Evolutionary conservation across 2,113 vertebrate genomes (phyloP), one percentile per base, ranked within the genome.

Genomic region (Pangasianodon hypophthalmus): DNA sequence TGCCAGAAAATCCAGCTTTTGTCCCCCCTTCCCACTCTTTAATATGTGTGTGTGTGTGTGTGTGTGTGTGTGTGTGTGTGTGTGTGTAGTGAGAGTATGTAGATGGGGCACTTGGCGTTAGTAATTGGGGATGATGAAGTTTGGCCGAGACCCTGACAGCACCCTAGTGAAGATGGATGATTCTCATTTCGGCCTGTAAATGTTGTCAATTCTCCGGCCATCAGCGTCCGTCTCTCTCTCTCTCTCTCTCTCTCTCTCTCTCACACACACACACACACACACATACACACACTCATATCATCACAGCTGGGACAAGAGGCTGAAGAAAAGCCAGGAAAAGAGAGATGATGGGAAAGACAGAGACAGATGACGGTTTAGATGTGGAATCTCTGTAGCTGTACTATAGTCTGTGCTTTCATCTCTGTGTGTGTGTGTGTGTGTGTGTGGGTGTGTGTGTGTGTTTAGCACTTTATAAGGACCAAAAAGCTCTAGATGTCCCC

Each of bases 81-180:
- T 94, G 58, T 62, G 81, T 67, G 64, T 26, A 85, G 93, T 88
- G 85, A 50, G 92, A 90, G 91, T 92, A 94, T 93, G 94, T 94
- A 93, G 94, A 94, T 95, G 92, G 88, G 91, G 96, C 96, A 96
- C 97, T 97, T 96, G 97, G 97, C 96, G 94, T 95, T 97, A 96
- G 97, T 99, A 99, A 99, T 99, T 99, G 98, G 97, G 96, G 97
- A 98, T 99, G 98, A 99, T 99, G 98, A 99, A 98, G 98, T 99
- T 98, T 98, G 97, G 98, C 98, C 97, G 97, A 97, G 97, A 96
- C 93, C 96, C 96, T 99, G 98, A 99, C 98, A 99, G 97, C 96
- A 96, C 90, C 95, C 97, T 99, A 99, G 99, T 97, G 97, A 99
- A 99, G 98, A 99, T 99, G 98, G 98, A 99, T 99, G 97, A 99